Conservation (phyloP, 2,888 invertebrate genomes). For the Hydroisotoma schaefferi region DNA sequence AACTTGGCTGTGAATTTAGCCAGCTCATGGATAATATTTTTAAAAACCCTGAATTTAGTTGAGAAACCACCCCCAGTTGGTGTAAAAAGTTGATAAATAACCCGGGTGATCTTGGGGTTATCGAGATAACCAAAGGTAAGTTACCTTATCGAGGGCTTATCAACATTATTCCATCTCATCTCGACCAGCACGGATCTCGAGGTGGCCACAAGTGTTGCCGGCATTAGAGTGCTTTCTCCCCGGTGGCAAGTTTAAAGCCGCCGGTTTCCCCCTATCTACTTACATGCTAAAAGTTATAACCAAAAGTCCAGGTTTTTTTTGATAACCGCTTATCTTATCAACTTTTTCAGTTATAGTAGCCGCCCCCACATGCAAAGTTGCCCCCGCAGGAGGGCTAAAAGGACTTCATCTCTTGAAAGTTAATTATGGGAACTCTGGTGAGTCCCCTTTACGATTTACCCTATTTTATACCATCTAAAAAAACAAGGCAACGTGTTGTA, state of each 20-base stretch:
- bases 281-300: too few species aligned
- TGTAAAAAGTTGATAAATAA: neutral
- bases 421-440: constrained; percentile 2
- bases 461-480: too few species aligned
- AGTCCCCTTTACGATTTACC: too few species aligned
- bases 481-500: too few species aligned
- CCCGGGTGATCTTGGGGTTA: neutral
- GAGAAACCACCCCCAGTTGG: neutral
- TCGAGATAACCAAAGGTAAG: neutral
- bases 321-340: neutral
- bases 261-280: constrained; percentile 1
- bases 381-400: neutral
- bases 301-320: neutral
- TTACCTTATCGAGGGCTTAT: neutral
- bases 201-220: constrained; percentile 11
- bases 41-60: neutral
- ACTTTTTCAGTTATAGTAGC: too few species aligned
- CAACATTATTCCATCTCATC: too few species aligned
- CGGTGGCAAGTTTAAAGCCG: constrained; percentile 5
- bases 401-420: neutral
- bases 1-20: neutral
- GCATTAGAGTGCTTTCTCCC: neutral
- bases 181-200: neutral
- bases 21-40: neutral
- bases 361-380: too few species aligned